Percentiles rank a stretch among this genome's conserved stretches.
These are phyloP conservation scores for Spodoptera exigua DNA, from an alignment of 2,888 invertebrate genomes.

Conservation along the genomic window DNA sequence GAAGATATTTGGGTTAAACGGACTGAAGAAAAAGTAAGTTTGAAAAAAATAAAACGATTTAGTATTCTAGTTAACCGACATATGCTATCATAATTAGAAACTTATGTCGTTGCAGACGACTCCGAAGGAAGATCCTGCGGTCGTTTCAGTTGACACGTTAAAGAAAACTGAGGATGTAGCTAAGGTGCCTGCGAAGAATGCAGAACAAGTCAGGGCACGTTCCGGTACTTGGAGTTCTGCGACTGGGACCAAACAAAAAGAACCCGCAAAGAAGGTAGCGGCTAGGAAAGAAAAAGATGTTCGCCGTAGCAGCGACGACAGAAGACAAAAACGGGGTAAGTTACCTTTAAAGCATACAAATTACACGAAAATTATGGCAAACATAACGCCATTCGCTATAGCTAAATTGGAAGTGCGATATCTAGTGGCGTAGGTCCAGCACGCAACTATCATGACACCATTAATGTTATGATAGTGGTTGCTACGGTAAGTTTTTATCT, in stretches of 20 bases:
- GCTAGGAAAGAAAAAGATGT: constrained; percentile 72
- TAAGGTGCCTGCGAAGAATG: constrained; percentile 41
- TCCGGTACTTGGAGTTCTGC: constrained; percentile 91
- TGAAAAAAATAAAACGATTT: background rate
- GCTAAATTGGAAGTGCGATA: constrained; percentile 32
- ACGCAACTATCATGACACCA: constrained; percentile 51
- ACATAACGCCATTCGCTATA: constrained; percentile 23
- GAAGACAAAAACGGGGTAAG: constrained; percentile 81
- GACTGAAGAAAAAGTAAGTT: constrained; percentile 89
- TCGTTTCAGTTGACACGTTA: constrained; percentile 32
- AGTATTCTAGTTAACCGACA: background rate
- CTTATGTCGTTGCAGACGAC: constrained; percentile 57
- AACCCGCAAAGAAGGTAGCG: constrained; percentile 63
- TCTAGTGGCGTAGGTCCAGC: constrained; percentile 60
- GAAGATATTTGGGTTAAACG: constrained; percentile 93
- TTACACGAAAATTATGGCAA: too few species aligned
- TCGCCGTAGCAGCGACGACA: constrained; percentile 76
- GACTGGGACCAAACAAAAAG: constrained; percentile 70
- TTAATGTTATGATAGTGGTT: constrained; percentile 27
- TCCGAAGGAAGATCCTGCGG: constrained; percentile 51
- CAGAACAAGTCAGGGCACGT: constrained; percentile 82
- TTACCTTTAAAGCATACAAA: background rate
- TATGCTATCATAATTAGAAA: background rate
- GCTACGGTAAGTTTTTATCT: background rate
- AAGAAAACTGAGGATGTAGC: constrained; percentile 39